Evolutionary conservation across 2,113 vertebrate genomes (phyloP).

Genomic region (Pollimyrus isidori): DNA sequence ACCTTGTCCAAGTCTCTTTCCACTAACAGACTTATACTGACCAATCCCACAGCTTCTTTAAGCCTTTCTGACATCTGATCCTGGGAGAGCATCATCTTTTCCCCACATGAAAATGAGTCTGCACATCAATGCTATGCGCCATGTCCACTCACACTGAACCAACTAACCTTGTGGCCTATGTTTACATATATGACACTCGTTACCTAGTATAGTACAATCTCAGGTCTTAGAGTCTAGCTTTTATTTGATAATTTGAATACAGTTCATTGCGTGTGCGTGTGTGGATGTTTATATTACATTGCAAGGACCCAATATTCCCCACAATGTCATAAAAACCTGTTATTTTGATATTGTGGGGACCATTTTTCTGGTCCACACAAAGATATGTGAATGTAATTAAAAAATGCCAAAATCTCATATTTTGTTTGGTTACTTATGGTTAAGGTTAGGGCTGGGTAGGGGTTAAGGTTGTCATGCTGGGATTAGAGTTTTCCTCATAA

Average conservation of each 20-base stretch:
- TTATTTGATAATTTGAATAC: not conserved
- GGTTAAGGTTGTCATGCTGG: too few species aligned
- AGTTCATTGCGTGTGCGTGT: not conserved
- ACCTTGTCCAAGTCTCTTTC: slow-evolving; percentile 34
- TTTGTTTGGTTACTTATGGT: too few species aligned
- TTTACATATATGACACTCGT: not conserved
- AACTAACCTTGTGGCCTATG: not conserved
- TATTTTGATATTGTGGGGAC: too few species aligned
- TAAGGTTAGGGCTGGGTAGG: too few species aligned
- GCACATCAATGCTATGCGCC: not conserved
- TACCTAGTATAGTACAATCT: not conserved
- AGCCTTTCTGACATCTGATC: slow-evolving; percentile 23
- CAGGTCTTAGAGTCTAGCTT: not conserved
- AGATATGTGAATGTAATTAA: too few species aligned
- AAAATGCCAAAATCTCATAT: too few species aligned
- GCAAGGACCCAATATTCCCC: not conserved
- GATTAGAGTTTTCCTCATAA: too few species aligned
- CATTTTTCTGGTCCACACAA: too few species aligned
- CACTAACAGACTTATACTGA: slow-evolving; percentile 22
- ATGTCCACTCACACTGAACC: not conserved
- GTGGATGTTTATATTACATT: too few species aligned
- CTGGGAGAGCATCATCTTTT: not conserved
- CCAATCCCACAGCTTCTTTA: slow-evolving; percentile 30
- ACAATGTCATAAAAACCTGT: not conserved
- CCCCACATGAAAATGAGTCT: slow-evolving; percentile 14